Evolutionary conservation across 2,113 vertebrate genomes (phyloP), one percentile per base, ranked within the genome.

Genomic region (Aspidoscelis tigris): DNA sequence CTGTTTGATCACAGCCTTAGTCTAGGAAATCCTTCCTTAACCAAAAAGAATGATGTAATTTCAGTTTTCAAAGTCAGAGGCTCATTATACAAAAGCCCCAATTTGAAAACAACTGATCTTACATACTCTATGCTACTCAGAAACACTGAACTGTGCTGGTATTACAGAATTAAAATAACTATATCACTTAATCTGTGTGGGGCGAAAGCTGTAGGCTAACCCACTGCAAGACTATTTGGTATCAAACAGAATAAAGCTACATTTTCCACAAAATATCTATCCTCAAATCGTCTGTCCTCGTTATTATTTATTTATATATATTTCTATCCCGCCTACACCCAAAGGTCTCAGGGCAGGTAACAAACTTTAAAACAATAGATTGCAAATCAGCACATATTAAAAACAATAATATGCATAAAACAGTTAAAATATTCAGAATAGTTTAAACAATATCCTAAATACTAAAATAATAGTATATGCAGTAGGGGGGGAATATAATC

Each of bases 21-120:
- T 71, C 77, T 61, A 78, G 83, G 55, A 84, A 84, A 64, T 80
- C 68, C 58, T 26, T 80, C 16, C 44, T 66, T 21, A 82, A 73
- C 18, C 50, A 21, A 4, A 26, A 70, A 82, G 12, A 6, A 68
- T 47, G 9, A 61, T 26, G 78, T 75, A 26, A 65, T 75, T 75
- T 65, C 61, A 41, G n/a, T 76, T 76, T 65, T 83, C 20, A 68
- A 68, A 76, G n/a, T 26, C 8, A 43, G 50, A 61, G 21, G 20
- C 4, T 79, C 65, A 16, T 65, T 84, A 47, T 5, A 3, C 33
- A 78, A 21, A 47, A 18, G 21, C 5, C 8, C 2, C 26, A 65
- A 61, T 8, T 21, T 39, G 55, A 16, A 76, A 79, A 12, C 20
- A 43, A 22, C 10, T 26, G 24, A 78, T 65, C 50, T 20, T n/a